Conservation (phyloP, 2,888 invertebrate species). For the Pardosa pseudoannulata region DNA sequence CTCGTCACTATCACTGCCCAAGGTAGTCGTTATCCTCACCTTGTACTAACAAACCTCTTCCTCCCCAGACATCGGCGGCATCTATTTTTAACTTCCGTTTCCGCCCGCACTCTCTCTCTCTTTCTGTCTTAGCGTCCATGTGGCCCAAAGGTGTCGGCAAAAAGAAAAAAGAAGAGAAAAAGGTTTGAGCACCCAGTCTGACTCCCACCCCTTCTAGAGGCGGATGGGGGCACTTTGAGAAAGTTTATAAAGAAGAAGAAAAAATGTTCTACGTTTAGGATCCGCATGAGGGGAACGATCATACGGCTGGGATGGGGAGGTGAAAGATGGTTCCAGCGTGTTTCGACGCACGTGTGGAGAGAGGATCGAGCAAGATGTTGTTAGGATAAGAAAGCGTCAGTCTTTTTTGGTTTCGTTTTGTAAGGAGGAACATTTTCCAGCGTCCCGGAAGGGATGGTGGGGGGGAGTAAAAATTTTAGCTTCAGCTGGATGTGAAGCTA, state of each 20-base stretch:
- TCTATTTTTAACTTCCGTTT: conserved; percentile 45
- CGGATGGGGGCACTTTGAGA: conserved; percentile 24
- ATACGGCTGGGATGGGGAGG: background rate
- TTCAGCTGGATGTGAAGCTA: too few species aligned
- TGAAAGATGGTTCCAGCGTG: background rate
- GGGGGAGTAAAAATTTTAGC: too few species aligned
- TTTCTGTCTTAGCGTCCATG: conserved; percentile 32
- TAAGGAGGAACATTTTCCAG: too few species aligned
- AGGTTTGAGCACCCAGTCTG: background rate
- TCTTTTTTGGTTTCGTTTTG: background rate
- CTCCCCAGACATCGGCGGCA: conserved; percentile 9
- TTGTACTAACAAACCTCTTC: background rate
- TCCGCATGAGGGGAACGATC: background rate
- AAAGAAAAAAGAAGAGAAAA: too few species aligned
- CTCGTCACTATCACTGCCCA: background rate
- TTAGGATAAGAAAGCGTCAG: background rate
- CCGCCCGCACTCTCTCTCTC: conserved; percentile 53
- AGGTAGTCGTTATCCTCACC: conserved; percentile 23
- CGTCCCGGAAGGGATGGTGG: too few species aligned
- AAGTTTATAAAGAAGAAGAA: background rate
- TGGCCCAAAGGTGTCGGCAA: conserved; percentile 43
- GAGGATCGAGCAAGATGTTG: too few species aligned
- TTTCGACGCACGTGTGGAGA: background rate
- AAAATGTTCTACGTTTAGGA: too few species aligned
- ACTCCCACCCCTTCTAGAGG: background rate